Percentiles rank a stretch among this genome's conserved stretches.
These are phyloP conservation scores for Cyclura pinguis DNA, from an alignment of 2,797 vertebrate genomes.

Conservation along the genomic window DNA sequence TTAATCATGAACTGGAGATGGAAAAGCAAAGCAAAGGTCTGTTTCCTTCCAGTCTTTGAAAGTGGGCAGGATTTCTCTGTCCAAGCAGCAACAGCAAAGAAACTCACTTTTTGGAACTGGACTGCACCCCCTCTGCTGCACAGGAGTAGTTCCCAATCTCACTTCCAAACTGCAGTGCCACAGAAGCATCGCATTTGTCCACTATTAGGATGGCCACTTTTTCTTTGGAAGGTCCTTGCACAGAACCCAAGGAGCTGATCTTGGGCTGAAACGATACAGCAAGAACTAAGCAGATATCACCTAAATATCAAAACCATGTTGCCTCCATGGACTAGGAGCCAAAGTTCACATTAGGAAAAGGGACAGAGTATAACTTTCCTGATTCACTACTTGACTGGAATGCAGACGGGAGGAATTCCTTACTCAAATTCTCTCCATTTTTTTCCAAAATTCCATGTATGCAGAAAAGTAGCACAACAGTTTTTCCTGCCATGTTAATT, in stretches of 20 bases:
- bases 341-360: not conserved
- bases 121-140: slow-evolving; percentile 94
- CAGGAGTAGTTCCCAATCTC: slow-evolving; percentile 97
- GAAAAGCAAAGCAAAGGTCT: not conserved
- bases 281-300: not conserved
- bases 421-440: not conserved
- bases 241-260: slow-evolving; percentile 88
- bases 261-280: slow-evolving; percentile 84
- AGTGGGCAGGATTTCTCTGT: not conserved
- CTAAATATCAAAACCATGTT: not conserved
- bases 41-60: not conserved
- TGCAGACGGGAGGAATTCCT: not conserved
- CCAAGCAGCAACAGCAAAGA: not conserved
- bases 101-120: slow-evolving; percentile 97
- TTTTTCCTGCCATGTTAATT: not conserved
- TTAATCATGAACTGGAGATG: not conserved
- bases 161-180: slow-evolving; percentile 91
- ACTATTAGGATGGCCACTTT: slow-evolving; percentile 95
- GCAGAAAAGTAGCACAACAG: not conserved
- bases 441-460: not conserved
- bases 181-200: slow-evolving; percentile 92
- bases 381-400: not conserved
- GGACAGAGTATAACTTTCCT: not conserved
- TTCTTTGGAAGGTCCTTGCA: slow-evolving; percentile 95
- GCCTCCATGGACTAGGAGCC: not conserved